These are phyloP conservation scores for Eilema depressum DNA, from an alignment of 2,888 invertebrate species.

Conservation along the genomic window DNA sequence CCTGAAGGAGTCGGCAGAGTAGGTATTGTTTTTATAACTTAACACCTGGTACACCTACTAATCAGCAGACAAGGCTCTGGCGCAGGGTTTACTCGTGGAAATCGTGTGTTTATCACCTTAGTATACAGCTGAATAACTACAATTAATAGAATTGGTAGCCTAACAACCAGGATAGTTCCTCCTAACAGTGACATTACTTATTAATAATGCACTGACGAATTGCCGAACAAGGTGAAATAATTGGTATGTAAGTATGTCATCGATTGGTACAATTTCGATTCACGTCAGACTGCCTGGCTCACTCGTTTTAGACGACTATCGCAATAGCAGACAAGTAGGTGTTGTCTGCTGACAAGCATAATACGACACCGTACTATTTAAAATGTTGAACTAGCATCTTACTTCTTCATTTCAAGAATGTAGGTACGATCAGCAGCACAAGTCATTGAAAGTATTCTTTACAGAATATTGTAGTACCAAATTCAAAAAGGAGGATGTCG, in stretches of 20 bases:
- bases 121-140: no score
- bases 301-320: neutral
- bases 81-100: no score
- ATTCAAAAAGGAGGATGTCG: no score
- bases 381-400: neutral
- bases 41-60: no score
- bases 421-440: neutral
- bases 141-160: neutral
- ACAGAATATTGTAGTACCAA: no score
- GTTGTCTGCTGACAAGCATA: neutral
- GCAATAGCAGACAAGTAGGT: no score
- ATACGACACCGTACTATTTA: neutral
- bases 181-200: neutral
- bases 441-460: neutral
- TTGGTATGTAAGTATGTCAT: neutral
- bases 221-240: neutral
- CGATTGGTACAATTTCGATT: neutral
- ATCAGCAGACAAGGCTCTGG: no score
- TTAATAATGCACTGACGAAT: neutral
- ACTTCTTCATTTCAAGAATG: neutral
- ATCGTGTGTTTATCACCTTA: no score
- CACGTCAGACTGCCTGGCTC: conserved; percentile 7
- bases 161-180: neutral
- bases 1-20: no score
- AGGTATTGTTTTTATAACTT: no score